These are phyloP conservation scores for Blastobasis lacticolella DNA, from an alignment of 2,888 invertebrate genomes.

Conservation along the genomic window DNA sequence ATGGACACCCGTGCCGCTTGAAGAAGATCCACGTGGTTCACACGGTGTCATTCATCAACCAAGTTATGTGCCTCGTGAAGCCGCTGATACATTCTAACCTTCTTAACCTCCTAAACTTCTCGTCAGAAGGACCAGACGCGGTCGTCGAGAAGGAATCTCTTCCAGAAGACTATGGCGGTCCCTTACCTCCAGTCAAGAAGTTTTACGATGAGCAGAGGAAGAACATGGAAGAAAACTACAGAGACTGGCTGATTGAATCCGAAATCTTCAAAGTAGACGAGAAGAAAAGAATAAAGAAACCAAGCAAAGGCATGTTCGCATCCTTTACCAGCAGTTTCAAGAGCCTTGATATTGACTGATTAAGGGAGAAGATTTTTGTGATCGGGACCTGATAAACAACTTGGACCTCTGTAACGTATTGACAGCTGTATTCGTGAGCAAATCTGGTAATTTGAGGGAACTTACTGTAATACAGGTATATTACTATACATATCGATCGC, in stretches of 20 bases:
- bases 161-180: conserved; percentile 77
- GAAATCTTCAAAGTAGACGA: conserved; percentile 71
- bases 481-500: too few species aligned
- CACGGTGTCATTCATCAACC: conserved; percentile 79
- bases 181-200: conserved; percentile 62
- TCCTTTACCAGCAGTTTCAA: conserved; percentile 67
- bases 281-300: conserved; percentile 62
- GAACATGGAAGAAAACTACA: conserved; percentile 73
- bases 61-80: conserved; percentile 78
- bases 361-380: conserved; percentile 10
- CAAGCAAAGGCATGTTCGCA: conserved; percentile 65
- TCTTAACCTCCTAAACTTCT: conserved; percentile 74
- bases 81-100: conserved; percentile 78
- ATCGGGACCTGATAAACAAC: conserved; percentile 32
- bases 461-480: too few species aligned
- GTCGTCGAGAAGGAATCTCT: conserved; percentile 58
- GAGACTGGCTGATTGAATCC: conserved; percentile 76
- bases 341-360: conserved; percentile 64
- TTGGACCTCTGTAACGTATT: not conserved
- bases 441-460: too few species aligned
- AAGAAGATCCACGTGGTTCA: conserved; percentile 79
- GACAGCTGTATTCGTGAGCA: not conserved
- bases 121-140: conserved; percentile 64
- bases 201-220: conserved; percentile 73
- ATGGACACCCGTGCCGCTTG: conserved; percentile 78